Conservation (phyloP, 37 sponge, comb jelly and placozoan species). For the Eunapius fragilis region DNA sequence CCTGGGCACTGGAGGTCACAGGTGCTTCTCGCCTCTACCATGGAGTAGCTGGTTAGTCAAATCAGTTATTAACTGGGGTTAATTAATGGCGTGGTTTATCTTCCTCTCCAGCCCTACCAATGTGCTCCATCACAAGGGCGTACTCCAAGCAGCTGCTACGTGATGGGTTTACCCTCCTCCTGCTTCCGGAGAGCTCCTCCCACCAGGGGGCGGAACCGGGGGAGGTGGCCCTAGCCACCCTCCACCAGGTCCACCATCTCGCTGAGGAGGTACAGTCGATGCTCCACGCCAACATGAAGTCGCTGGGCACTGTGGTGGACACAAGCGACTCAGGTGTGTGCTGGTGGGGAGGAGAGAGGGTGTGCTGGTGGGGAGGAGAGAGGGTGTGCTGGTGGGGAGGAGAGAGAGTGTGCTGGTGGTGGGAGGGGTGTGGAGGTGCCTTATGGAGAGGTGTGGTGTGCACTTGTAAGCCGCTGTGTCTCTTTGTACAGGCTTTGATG, state of each 20-base stretch:
- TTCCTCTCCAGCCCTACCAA: conserved; percentile 55
- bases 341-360: not conserved
- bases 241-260: conserved; percentile 33
- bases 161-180: conserved; percentile 43
- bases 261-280: conserved; percentile 34
- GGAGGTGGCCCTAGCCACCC: conserved; percentile 23
- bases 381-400: not conserved
- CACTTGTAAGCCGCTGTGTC: not conserved
- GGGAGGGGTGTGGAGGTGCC: not conserved
- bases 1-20: conserved; percentile 50
- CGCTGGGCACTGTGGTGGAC: conserved; percentile 7
- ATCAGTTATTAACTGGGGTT: too few relatives aligned
- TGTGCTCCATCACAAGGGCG: conserved; percentile 47
- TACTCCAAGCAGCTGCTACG: conserved; percentile 59
- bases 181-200: conserved; percentile 15
- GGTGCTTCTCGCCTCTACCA: conserved; percentile 29
- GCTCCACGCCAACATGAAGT: conserved; percentile 14
- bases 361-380: not conserved
- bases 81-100: too few relatives aligned
- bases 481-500: conserved; percentile 49
- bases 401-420: not conserved
- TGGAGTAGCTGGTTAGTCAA: conserved; percentile 44
- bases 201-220: not conserved
- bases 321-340: conserved; percentile 44
- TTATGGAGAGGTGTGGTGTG: not conserved